Base-by-base conservation (phyloP, 2,797 vertebrate species). In the Toxotes lorentzi region DNA sequence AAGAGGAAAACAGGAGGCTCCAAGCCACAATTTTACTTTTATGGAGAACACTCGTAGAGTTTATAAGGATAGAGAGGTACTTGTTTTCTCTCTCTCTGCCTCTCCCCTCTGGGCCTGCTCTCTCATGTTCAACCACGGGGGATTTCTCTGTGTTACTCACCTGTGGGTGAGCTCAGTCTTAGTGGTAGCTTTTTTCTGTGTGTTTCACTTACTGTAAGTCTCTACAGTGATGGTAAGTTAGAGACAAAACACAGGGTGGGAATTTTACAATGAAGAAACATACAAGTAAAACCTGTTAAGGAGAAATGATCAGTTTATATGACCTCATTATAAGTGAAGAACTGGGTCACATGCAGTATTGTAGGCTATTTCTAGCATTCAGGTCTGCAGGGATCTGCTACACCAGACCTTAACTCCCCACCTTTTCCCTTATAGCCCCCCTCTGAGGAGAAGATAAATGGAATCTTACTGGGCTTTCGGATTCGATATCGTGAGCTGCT, bases 391-490 rank as follows among this genome's bases (percentile, higher is more conserved):
- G 43, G 8, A 41, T 70, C 23, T 69, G 32, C 40, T 38, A 2
- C 35, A 60, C 50, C n/a, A 43, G 8, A 72, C 48, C 16, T 50
- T n/a, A 72, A 73, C 43, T 60, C 27, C 27, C 0, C 30, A 1
- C 54, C 24, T 73, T 0, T 62, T 23, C 60, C 53, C 58, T 19
- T 41, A 2, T 47, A 99, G 98, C 94, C 96, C 0, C 98, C 98
- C 0, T 71, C 95, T 0, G 98, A 99, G 87, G 98, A 99, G 89
- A 97, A 96, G 90, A 96, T 99, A 87, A 99, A 99, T 0, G 98
- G 98, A 7, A 97, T 99, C 93, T 93, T 98, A n/a, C 89, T 99
- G 81, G 98, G 98, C 5, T 99, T 97, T 86, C 95, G 96, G 11
- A 94, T 99, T 67, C 97, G 96, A 0, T 99, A 97, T 84, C 95